Conservation (phyloP, 2,888 invertebrate species). For the Oscheius sp. region DNA sequence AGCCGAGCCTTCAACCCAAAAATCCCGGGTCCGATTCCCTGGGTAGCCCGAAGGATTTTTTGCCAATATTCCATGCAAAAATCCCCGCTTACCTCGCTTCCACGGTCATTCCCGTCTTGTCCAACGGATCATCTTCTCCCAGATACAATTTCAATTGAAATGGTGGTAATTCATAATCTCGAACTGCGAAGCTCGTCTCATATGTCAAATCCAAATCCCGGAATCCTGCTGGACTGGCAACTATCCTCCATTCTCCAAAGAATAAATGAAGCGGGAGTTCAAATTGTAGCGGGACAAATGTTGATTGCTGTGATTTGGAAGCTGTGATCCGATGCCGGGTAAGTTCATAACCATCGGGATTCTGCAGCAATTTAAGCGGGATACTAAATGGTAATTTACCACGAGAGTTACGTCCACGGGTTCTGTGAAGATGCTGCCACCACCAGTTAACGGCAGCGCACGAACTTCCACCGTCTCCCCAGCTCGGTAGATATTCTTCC, state of each 20-base stretch:
- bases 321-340: conserved; percentile 38
- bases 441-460: conserved; percentile 2
- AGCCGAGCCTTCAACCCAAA: too few species aligned
- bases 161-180: conserved; percentile 51
- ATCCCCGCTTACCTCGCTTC: conserved; percentile 26
- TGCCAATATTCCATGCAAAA: not conserved
- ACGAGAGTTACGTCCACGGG: conserved; percentile 23
- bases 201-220: conserved; percentile 40
- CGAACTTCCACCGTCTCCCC: conserved; percentile 45
- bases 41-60: too few species aligned
- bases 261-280: conserved; percentile 60
- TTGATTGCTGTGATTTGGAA: conserved; percentile 6
- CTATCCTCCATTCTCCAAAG: conserved; percentile 62
- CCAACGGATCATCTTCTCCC: conserved; percentile 19
- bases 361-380: conserved; percentile 44
- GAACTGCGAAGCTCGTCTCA: conserved; percentile 43
- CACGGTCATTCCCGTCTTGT: conserved; percentile 1
- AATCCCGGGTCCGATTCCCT: too few species aligned
- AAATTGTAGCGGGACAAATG: conserved; percentile 46
- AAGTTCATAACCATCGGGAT: conserved; percentile 56
- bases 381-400: conserved; percentile 7
- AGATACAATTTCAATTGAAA: conserved; percentile 39
- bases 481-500: conserved; percentile 63
- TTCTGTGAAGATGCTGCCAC: conserved; percentile 10
- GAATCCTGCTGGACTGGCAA: conserved; percentile 43